These are phyloP conservation scores for Elephas maximus DNA, from an alignment of 2,113 vertebrate species.

Conservation along the genomic window DNA sequence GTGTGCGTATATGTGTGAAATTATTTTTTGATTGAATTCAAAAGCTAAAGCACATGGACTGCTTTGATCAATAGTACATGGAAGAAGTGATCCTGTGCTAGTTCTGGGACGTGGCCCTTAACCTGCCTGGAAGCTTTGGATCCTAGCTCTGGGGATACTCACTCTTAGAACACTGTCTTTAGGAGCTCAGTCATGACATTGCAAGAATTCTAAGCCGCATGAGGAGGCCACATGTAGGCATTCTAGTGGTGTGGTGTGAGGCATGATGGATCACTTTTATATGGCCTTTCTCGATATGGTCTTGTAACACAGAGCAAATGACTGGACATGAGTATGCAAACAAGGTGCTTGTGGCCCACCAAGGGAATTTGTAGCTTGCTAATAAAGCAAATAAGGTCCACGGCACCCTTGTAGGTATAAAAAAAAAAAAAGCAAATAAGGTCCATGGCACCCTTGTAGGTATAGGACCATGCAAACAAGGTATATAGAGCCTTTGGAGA, in stretches of 20 bases:
- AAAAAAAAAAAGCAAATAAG: no score
- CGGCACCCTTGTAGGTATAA: no score
- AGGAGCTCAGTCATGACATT: neutral
- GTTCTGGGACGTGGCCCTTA: neutral
- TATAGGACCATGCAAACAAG: no score
- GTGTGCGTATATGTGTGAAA: neutral
- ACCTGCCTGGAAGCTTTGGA: neutral
- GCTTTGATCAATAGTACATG: neutral
- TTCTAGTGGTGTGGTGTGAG: neutral
- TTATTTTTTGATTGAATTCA: neutral
- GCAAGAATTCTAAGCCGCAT: neutral
- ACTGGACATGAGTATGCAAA: no score
- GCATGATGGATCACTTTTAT: no score
- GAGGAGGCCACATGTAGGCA: neutral
- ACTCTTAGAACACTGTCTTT: neutral
- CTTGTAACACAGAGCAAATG: no score
- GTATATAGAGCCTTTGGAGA: no score
- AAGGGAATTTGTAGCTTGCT: no score
- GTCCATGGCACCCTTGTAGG: no score
- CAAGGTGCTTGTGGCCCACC: no score
- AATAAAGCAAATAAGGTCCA: no score
- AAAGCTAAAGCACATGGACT: conserved; percentile 11
- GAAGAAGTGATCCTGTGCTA: neutral
- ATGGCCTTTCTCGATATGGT: no score
- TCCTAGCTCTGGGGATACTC: neutral